These are phyloP conservation scores for Athrips mouffetella DNA, from an alignment of 2,888 invertebrate species.

Conservation along the genomic window DNA sequence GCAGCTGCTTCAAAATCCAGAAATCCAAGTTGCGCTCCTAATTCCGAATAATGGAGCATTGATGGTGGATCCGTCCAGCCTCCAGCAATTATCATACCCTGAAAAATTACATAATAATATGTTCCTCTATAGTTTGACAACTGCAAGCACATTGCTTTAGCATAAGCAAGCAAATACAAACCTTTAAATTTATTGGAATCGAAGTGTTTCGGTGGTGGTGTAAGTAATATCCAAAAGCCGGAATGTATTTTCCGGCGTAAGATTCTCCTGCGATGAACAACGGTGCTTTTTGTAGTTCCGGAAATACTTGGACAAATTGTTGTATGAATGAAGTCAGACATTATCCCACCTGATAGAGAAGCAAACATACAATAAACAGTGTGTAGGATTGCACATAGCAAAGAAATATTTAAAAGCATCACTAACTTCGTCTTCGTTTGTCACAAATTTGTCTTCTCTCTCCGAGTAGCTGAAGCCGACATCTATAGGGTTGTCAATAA, in stretches of 20 bases:
- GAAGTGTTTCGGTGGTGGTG: not conserved
- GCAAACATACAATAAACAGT: not conserved
- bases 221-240: conserved; percentile 61
- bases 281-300: conserved; percentile 73
- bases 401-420: no score
- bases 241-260: conserved; percentile 79
- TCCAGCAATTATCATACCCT: not conserved
- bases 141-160: no score
- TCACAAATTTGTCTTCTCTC: not conserved
- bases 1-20: not conserved
- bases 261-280: conserved; percentile 83
- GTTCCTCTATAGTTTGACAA: no score
- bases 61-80: not conserved
- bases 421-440: not conserved
- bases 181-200: not conserved
- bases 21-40: not conserved
- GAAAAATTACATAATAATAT: no score
- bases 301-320: conserved; percentile 81
- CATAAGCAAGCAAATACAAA: not conserved
- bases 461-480: conserved; percentile 14
- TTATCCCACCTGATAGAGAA: not conserved
- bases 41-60: not conserved
- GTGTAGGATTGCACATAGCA: no score
- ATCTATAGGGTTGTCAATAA: not conserved
- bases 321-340: conserved; percentile 69